phyloP scores from a whole-genome alignment of 1,140 invertebrate species.

The Contarinia nasturtii region DNA sequence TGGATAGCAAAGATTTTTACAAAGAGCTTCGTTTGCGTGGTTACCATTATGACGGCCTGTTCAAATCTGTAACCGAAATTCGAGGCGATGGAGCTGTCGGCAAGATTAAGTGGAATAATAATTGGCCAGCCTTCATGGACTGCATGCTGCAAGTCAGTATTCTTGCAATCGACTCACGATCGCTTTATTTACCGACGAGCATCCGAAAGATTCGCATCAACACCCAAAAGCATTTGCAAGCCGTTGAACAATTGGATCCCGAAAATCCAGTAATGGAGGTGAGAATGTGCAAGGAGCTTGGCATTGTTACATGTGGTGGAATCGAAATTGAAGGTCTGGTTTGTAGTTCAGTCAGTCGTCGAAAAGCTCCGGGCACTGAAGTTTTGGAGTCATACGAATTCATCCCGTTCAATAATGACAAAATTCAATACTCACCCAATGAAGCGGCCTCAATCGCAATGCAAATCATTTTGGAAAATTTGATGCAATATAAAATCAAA shows the following conservation, averaged over 20 bases:
- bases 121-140: slow-evolving; percentile 87
- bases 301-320: slow-evolving; percentile 34
- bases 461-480: slow-evolving; percentile 45
- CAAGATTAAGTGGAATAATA: slow-evolving; percentile 42
- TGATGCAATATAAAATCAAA: slow-evolving; percentile 43
- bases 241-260: slow-evolving; percentile 18
- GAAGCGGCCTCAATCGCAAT: no score
- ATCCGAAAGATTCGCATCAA: slow-evolving; percentile 66
- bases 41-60: slow-evolving; percentile 54
- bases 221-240: slow-evolving; percentile 39
- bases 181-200: slow-evolving; percentile 66
- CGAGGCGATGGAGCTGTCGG: slow-evolving; percentile 28
- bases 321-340: slow-evolving; percentile 71
- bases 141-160: slow-evolving; percentile 80
- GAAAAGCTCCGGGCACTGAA: slow-evolving; percentile 37
- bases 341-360: slow-evolving; percentile 56
- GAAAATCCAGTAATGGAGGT: slow-evolving; percentile 23
- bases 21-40: slow-evolving; percentile 80
- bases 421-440: no score
- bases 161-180: slow-evolving; percentile 47
- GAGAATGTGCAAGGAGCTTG: slow-evolving; percentile 12
- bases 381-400: slow-evolving; percentile 60
- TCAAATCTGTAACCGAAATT: slow-evolving; percentile 15
- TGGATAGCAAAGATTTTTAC: slow-evolving; percentile 62
- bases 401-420: slow-evolving; percentile 28